Conservation (phyloP, 1,140 invertebrate species). For the Zelostemma sp. region DNA sequence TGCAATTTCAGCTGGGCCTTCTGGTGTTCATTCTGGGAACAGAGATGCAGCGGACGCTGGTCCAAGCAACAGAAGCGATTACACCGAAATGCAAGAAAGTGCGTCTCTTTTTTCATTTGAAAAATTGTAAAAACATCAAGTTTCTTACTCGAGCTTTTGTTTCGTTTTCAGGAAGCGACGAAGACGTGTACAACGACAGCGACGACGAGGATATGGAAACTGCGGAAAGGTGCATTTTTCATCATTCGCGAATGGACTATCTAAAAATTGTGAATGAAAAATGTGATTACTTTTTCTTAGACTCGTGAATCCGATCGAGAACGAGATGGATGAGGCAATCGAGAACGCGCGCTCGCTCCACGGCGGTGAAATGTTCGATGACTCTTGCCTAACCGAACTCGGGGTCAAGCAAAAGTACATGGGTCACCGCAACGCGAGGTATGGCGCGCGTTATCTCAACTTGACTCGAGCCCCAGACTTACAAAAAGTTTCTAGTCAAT, state of each 20-base stretch:
- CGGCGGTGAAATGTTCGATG: slow-evolving; percentile 52
- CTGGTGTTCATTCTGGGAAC: slow-evolving; percentile 35
- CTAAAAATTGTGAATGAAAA: no score
- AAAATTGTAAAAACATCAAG: no score
- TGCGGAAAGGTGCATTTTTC: slow-evolving; percentile 49
- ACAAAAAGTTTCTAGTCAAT: no score
- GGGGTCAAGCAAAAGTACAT: slow-evolving; percentile 79
- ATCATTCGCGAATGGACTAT: no score
- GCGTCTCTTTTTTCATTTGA: slow-evolving; percentile 28
- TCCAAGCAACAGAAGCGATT: slow-evolving; percentile 50
- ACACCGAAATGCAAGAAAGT: slow-evolving; percentile 56
- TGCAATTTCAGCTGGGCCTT: slow-evolving; percentile 48
- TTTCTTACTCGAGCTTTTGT: no score
- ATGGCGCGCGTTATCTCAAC: slow-evolving; percentile 34
- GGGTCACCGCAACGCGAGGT: slow-evolving; percentile 88
- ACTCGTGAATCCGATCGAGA: slow-evolving; percentile 56
- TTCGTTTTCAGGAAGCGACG: slow-evolving; percentile 57
- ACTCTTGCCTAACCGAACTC: slow-evolving; percentile 58
- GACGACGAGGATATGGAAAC: slow-evolving; percentile 64
- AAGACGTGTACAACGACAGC: slow-evolving; percentile 65
- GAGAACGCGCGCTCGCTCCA: slow-evolving; percentile 43
- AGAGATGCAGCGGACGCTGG: slow-evolving; percentile 39
- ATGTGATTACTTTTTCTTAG: slow-evolving; percentile 32
- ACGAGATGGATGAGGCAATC: slow-evolving; percentile 63
- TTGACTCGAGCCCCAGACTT: slow-evolving; percentile 30